phyloP scores from a whole-genome alignment of 1,140 invertebrate species.

The Drosophila seguyi region DNA sequence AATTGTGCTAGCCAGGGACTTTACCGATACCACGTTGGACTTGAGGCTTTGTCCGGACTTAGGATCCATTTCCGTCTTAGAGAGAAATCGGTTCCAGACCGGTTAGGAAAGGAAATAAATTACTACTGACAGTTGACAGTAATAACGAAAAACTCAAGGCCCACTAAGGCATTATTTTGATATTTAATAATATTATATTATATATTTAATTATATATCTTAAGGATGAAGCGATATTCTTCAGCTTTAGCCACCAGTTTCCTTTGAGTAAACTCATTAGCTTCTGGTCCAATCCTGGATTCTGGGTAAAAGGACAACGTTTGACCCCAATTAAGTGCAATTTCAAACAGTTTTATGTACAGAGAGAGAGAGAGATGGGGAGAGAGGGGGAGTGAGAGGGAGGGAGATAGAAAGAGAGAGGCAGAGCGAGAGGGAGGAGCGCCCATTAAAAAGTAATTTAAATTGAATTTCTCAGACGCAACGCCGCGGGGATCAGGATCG shows the following conservation, averaged over 20 bases:
- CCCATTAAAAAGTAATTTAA: constrained; percentile 79
- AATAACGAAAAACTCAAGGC: not conserved
- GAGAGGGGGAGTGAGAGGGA: not conserved
- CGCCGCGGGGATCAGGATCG: constrained; percentile 27
- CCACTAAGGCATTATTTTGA: too few species aligned
- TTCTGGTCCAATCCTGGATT: constrained; percentile 2
- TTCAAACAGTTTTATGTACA: constrained; percentile 35
- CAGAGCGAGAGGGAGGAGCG: not conserved
- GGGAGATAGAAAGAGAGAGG: not conserved
- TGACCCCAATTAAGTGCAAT: constrained; percentile 62
- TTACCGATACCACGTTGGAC: not conserved
- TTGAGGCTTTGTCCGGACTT: not conserved
- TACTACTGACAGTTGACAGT: not conserved
- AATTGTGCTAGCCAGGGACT: not conserved
- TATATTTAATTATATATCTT: too few species aligned
- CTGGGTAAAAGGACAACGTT: constrained; percentile 15
- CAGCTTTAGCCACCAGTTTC: not conserved
- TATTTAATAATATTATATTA: too few species aligned
- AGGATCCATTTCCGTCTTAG: not conserved
- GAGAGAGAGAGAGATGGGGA: not conserved
- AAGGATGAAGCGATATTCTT: not conserved
- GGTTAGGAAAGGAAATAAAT: not conserved
- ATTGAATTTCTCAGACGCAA: constrained; percentile 68
- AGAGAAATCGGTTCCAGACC: too few species aligned
- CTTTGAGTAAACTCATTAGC: constrained; percentile 1